Base-by-base conservation (phyloP, 2,888 invertebrate genomes). In the Serrognathus titanus region DNA sequence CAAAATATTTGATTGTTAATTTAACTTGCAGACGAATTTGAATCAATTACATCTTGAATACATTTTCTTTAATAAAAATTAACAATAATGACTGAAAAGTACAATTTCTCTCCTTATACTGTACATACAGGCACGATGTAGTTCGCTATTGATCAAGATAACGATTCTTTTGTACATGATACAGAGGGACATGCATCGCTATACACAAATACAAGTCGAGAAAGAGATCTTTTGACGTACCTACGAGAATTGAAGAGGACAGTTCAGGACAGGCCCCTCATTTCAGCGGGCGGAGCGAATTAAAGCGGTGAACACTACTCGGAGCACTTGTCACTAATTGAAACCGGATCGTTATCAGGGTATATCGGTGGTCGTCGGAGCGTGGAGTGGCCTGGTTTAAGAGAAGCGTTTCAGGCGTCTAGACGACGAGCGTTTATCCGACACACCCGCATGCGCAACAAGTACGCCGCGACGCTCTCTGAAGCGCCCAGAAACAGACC, bases 361-460 rank as follows among this genome's bases (percentile, higher is more conserved):
- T 24, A 46, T 46, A 46, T 46, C 16, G 46, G 46, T 46, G 46
- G 46, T 24, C 16, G 24, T 46, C 16, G 16, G 24, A 46, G 24
- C 46, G 46, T 46, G 46, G 46, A 46, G 46, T 13, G 46, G 16
- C 24, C 46, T 46, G 24, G 46, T 46, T 13, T 46, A 46, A 20
- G 24, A 16, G 46, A 24, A 46, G 16, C 46, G 24, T 46, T 46
- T 13, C 12, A 46, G 24, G 46, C 46, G 46, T 46, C 46, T 46
- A 46, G 46, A 46, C 46, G 46, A 46, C 46, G 16, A 46, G 46
- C 46, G 46, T 46, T 16, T 46, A 24, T 46, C 13, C 16, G 16
- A 20, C 46, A 13, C 46, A 13, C 24, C 46, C 46, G 46, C 46
- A 46, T 46, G 46, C 46, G 46, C 46, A 46, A 46, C 16, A 46